Conservation (phyloP, 1,140 invertebrate species). For the Coelopa frigida region DNA sequence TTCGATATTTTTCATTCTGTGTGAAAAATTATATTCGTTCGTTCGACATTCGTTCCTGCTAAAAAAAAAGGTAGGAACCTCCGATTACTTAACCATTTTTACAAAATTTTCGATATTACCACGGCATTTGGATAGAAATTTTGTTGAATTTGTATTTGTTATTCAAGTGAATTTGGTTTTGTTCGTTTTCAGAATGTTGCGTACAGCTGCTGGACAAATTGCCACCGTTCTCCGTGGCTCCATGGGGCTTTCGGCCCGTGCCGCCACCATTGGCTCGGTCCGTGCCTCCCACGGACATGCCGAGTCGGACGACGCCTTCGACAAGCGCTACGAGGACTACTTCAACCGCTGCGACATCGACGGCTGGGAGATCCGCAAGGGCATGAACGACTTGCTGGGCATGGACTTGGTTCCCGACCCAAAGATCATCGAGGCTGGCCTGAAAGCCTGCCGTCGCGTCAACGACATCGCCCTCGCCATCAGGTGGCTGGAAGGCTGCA, state of each 20-base stretch:
- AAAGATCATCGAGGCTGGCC: conserved; percentile 81
- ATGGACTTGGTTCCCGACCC: conserved; percentile 95
- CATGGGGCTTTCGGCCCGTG: conserved; percentile 24
- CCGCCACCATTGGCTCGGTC: conserved; percentile 23
- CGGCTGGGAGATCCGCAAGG: conserved; percentile 91
- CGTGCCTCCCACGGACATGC: conserved; percentile 39
- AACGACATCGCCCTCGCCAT: conserved; percentile 92
- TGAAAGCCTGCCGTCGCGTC: conserved; percentile 84
- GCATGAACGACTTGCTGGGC: conserved; percentile 72
- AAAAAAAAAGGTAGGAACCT: conserved; percentile 6
- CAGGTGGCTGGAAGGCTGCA: conserved; percentile 86
- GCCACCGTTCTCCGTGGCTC: conserved; percentile 37
- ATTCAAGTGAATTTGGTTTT: too few relatives aligned
- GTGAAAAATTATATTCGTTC: background rate
- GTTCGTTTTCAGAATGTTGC: conserved; percentile 52
- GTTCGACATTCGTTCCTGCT: background rate
- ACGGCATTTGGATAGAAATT: background rate
- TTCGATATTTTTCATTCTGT: background rate
- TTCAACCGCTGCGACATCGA: conserved; percentile 89
- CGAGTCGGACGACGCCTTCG: conserved; percentile 63
- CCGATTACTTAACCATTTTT: conserved; percentile 16
- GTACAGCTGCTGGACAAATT: conserved; percentile 45
- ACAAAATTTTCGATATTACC: too few relatives aligned
- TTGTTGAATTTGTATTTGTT: background rate
- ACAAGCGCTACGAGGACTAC: conserved; percentile 71